Percentiles rank a stretch among this genome's conserved stretches.
phyloP scores from a whole-genome alignment of 2,888 invertebrate species.

The Drosophila subquinaria region DNA sequence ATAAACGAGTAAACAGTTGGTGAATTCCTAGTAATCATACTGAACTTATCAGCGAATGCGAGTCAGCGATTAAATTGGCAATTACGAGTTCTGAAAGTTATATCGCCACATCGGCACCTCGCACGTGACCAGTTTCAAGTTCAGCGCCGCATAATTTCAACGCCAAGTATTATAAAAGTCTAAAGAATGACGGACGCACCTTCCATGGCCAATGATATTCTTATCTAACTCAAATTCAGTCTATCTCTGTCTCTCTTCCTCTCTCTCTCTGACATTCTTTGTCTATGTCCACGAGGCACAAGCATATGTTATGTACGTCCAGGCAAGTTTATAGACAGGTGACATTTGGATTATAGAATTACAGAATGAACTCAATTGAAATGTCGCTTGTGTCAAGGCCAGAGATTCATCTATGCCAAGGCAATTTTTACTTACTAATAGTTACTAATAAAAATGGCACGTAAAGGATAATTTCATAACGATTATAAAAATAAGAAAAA shows the following conservation, averaged over 20 bases:
- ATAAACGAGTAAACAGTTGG: neutral
- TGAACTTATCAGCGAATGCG: conserved; percentile 66
- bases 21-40: conserved; percentile 7
- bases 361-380: conserved; percentile 18
- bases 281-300: conserved; percentile 10
- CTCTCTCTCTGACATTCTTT: neutral
- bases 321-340: conserved; percentile 39
- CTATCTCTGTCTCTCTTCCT: neutral
- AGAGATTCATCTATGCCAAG: conserved; percentile 34
- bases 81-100: conserved; percentile 62
- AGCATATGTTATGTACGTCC: conserved; percentile 30
- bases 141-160: conserved; percentile 62
- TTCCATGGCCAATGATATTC: conserved; percentile 28
- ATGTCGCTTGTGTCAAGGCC: conserved; percentile 49
- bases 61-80: conserved; percentile 75
- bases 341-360: conserved; percentile 44
- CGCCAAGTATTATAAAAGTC: conserved; percentile 30
- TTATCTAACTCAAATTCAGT: conserved; percentile 42
- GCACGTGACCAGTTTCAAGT: conserved; percentile 80
- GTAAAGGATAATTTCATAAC: conserved; percentile 1
- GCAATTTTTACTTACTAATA: neutral
- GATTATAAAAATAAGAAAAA: neutral
- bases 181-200: conserved; percentile 28
- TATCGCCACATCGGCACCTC: conserved; percentile 74
- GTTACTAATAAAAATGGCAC: neutral